Evolutionary conservation across 1,140 invertebrate species (phyloP).

Genomic region (Pachypsylla venusta): DNA sequence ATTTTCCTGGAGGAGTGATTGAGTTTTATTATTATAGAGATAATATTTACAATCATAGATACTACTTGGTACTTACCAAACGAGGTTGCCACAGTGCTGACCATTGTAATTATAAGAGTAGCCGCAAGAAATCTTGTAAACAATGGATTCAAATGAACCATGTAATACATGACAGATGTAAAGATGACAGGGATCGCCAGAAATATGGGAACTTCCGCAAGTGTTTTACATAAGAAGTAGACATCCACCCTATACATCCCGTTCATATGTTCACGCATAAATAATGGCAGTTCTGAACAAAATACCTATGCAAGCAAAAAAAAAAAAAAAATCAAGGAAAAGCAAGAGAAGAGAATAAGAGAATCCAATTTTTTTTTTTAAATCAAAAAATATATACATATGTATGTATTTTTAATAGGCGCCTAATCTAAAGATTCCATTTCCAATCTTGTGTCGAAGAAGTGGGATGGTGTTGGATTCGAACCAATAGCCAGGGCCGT

Average conservation of each 20-base stretch:
- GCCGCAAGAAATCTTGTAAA: slow-evolving; percentile 57
- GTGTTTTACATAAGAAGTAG: slow-evolving; percentile 82
- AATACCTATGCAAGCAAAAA: slow-evolving; percentile 54
- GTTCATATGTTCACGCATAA: slow-evolving; percentile 77
- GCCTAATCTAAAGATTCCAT: no score
- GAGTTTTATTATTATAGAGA: no score
- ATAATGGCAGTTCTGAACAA: slow-evolving; percentile 78
- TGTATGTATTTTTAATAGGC: no score
- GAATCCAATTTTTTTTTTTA: no score
- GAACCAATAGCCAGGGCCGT: no score
- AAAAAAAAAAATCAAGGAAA: no score
- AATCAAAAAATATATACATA: no score
- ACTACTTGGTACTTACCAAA: slow-evolving; percentile 59
- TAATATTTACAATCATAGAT: no score
- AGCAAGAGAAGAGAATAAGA: no score
- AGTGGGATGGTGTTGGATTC: no score
- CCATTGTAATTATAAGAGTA: slow-evolving; percentile 54
- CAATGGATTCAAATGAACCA: slow-evolving; percentile 65
- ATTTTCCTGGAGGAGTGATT: no score
- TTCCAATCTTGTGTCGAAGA: no score
- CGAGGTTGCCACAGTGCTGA: slow-evolving; percentile 79
- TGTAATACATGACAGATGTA: slow-evolving; percentile 68
- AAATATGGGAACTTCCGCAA: slow-evolving; percentile 74
- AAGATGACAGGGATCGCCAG: slow-evolving; percentile 70
- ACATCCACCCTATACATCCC: slow-evolving; percentile 86